Evolutionary conservation across 1,140 invertebrate genomes (phyloP), one percentile per base, ranked within the genome.

Genomic region (Bombus balteatus): DNA sequence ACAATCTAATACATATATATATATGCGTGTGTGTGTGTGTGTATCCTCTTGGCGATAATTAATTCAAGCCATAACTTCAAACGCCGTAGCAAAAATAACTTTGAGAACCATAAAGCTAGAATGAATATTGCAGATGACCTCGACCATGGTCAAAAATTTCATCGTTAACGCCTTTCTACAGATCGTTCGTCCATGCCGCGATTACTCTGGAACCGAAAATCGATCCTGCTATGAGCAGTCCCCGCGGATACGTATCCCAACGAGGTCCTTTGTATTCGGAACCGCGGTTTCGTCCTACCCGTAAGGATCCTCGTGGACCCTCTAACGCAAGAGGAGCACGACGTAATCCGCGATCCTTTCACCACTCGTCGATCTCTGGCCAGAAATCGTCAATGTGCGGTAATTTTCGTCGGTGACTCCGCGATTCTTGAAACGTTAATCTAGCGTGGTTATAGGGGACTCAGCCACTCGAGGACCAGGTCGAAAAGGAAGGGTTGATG

Each of bases 361-460:
- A 18, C 25, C 74, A 70, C 81, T 83, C 74, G 74, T 57, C 62
- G 74, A 57, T 25, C 37, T 65, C 65, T 70, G 65, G 62, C 73
- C 62, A 47, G 74, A 47, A 78, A 57, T 83, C 74, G 57, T 83
- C 81, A 78, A 78, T 83, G 74, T 41, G 15, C 22, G 53, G 81
- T 78, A 83, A 83, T 83, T 83, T 83, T 83, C 37, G 74, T 39
- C 74, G 39, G 74, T 83, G 81, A 83, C 81, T 83, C 62, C 65
- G 74, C 65, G 74, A 83, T 83, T 83, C 81, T 83, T 83, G 74
- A 83, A 83, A 78, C 81, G 81, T 83, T 83, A 83, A 83, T 83
- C 81, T 70, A 74, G 65, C 74, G 62, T 78, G 74, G 74, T n/a
- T 83, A 57, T n/a, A 34, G 65, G 6, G 73, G 81, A 77, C 28